A percentile compares a stretch with the other conserved stretches of the same genome.
Evolutionary conservation across 2,888 invertebrate genomes (phyloP).

Genomic region (Aradus depressus): DNA sequence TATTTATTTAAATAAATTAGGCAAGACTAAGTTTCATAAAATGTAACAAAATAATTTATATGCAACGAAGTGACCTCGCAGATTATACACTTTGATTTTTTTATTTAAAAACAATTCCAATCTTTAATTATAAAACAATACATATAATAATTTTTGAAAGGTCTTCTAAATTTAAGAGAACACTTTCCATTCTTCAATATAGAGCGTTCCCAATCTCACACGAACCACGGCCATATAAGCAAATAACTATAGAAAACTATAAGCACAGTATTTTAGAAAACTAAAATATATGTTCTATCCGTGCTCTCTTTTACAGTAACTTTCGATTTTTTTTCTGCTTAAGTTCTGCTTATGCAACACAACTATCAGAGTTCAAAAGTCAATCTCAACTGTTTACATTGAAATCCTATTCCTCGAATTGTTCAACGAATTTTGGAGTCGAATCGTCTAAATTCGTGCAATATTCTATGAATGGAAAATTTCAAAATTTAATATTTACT

Average conservation of each 20-base stretch:
- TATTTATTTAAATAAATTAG: conserved; percentile 24
- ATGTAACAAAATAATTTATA: conserved; percentile 11
- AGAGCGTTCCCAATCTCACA: neutral
- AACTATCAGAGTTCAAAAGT: too few species aligned
- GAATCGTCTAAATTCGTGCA: too few species aligned
- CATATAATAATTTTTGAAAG: conserved; percentile 13
- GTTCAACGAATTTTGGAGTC: too few species aligned
- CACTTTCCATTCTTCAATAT: neutral
- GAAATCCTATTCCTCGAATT: too few species aligned
- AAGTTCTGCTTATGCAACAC: too few species aligned
- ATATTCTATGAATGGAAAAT: too few species aligned
- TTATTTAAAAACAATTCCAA: neutral
- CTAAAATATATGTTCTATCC: conserved; percentile 8
- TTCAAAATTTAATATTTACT: too few species aligned
- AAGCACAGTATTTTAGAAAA: conserved; percentile 12
- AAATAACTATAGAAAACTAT: conserved; percentile 10
- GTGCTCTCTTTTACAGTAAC: conserved; percentile 13
- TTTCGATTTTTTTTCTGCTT: too few species aligned
- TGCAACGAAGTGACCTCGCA: neutral
- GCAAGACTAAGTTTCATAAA: conserved; percentile 27
- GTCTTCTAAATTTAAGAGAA: neutral
- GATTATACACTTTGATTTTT: conserved; percentile 8
- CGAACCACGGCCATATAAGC: neutral
- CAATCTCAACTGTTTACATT: too few species aligned
- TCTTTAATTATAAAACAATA: conserved; percentile 2